A percentile compares a stretch with the other conserved stretches of the same genome.
Evolutionary conservation across 2,113 vertebrate species (phyloP).

Genomic region (Cyprinodon variegatus): DNA sequence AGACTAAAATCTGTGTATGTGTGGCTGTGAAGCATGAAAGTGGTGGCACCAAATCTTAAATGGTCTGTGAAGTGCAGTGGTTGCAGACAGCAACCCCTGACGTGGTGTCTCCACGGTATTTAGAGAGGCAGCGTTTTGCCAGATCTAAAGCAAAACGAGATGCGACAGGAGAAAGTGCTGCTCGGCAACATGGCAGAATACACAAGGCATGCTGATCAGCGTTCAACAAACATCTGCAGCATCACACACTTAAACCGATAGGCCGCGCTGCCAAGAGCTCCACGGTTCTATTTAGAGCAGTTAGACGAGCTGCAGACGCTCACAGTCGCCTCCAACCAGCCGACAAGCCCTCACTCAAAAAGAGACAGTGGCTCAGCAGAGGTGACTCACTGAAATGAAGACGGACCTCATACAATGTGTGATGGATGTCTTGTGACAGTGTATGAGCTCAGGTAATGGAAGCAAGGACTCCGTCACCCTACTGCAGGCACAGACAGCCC

Average conservation of each 20-base stretch:
- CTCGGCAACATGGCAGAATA: constrained; percentile 23
- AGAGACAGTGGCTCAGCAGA: constrained; percentile 46
- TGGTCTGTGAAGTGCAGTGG: constrained; percentile 33
- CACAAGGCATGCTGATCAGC: constrained; percentile 13
- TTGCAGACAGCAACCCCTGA: constrained; percentile 36
- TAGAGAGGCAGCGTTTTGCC: constrained; percentile 34
- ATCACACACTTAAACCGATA: constrained; percentile 4
- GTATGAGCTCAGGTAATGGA: constrained; percentile 35
- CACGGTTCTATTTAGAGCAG: constrained; percentile 40
- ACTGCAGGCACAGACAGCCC: constrained; percentile 49
- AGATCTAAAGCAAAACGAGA: constrained; percentile 51
- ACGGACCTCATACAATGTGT: constrained; percentile 24
- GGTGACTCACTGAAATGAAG: constrained; percentile 63
- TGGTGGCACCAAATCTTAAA: constrained; percentile 55
- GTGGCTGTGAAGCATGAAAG: constrained; percentile 47
- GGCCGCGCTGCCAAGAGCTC: constrained; percentile 36
- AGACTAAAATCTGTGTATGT: constrained; percentile 34
- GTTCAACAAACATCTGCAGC: constrained; percentile 29
- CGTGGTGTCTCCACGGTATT: constrained; percentile 29
- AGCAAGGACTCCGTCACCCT: constrained; percentile 37
- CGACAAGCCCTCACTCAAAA: constrained; percentile 22
- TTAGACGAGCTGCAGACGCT: constrained; percentile 50
- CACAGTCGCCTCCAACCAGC: constrained; percentile 37
- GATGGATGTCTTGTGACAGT: constrained; percentile 50
- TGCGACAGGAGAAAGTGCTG: constrained; percentile 26